Conservation (phyloP, 1,140 invertebrate genomes). For the Tetraneura akinire region DNA sequence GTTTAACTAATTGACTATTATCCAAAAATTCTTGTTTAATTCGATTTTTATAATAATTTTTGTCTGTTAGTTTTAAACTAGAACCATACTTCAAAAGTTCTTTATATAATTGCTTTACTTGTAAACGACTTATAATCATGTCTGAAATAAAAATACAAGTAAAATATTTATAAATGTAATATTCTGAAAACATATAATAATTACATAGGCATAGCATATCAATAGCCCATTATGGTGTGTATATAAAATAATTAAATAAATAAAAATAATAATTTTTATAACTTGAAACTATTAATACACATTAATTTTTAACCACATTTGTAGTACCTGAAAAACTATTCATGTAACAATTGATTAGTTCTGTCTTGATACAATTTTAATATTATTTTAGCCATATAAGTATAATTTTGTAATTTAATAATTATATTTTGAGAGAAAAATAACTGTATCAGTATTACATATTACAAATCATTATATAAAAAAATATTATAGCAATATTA, state of each 20-base stretch:
- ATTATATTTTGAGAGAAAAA: too few relatives aligned
- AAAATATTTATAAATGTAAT: neutral
- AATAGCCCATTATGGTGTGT: neutral
- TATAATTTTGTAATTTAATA: too few relatives aligned
- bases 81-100: constrained; percentile 66
- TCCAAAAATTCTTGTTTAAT: constrained; percentile 66
- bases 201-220: neutral
- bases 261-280: neutral
- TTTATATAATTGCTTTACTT: constrained; percentile 65
- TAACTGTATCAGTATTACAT: too few relatives aligned
- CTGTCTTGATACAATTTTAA: too few relatives aligned
- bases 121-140: constrained; percentile 36
- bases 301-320: neutral
- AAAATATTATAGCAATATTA: too few relatives aligned
- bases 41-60: constrained; percentile 63
- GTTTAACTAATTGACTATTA: constrained; percentile 62
- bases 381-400: too few relatives aligned
- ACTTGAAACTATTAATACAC: too few relatives aligned
- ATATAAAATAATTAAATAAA: neutral
- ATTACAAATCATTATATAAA: too few relatives aligned
- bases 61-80: constrained; percentile 65
- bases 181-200: neutral
- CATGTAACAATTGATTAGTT: too few relatives aligned
- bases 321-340: too few relatives aligned
- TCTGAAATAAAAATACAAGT: constrained; percentile 13